Percentiles rank a stretch among this genome's conserved stretches.
phyloP scores from a whole-genome alignment of 2,888 invertebrate genomes.

The Thera obeliscata region DNA sequence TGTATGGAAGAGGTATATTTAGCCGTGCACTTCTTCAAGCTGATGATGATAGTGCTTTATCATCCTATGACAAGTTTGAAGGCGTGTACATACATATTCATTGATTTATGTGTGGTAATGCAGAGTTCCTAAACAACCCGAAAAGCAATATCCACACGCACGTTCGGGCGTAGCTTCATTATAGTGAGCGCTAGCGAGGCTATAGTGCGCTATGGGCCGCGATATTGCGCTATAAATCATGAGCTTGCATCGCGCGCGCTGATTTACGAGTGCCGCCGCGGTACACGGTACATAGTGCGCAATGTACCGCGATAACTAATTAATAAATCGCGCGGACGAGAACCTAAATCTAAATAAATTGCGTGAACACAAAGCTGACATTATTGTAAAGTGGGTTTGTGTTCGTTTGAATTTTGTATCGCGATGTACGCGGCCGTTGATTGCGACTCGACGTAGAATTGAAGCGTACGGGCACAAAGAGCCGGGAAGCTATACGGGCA shows the following conservation, averaged over 20 bases:
- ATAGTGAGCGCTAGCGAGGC: neutral
- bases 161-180: too few relatives aligned
- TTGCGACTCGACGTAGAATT: too few relatives aligned
- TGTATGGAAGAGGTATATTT: too few relatives aligned
- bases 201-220: slow-evolving; percentile 9
- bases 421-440: too few relatives aligned
- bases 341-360: neutral
- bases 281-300: neutral
- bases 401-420: neutral
- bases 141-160: slow-evolving; percentile 10
- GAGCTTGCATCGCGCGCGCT: slow-evolving; percentile 5
- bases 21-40: too few relatives aligned
- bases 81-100: too few relatives aligned
- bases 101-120: neutral
- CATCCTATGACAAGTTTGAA: too few relatives aligned
- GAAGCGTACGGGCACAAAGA: too few relatives aligned
- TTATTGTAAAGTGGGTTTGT: neutral
- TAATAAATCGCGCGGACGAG: neutral
- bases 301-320: slow-evolving; percentile 9
- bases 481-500: too few relatives aligned
- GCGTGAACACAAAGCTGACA: neutral
- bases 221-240: slow-evolving; percentile 34
- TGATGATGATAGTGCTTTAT: too few relatives aligned
- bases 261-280: slow-evolving; percentile 11
- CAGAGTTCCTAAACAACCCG: neutral